These are phyloP conservation scores for Athalia cordata DNA, from an alignment of 2,888 invertebrate species.

Conservation along the genomic window DNA sequence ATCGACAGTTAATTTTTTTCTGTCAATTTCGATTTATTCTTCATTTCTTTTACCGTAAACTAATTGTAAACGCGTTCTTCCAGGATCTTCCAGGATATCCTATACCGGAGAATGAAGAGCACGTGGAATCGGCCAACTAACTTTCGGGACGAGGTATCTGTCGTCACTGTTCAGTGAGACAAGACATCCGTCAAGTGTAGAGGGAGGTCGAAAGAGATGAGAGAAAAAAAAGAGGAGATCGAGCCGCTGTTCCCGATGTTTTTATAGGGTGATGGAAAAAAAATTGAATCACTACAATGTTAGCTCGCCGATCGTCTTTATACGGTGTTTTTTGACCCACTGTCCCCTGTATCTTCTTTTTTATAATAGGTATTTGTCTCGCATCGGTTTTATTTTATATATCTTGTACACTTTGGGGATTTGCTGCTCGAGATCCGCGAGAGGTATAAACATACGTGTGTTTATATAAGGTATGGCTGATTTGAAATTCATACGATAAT, in stretches of 20 bases:
- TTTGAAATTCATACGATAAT: not conserved
- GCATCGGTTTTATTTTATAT: too few species aligned
- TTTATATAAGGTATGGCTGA: not conserved
- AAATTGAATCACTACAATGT: constrained; percentile 8
- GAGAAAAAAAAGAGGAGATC: constrained; percentile 38
- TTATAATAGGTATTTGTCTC: too few species aligned
- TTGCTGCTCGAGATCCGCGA: too few species aligned
- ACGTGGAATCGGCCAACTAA: too few species aligned
- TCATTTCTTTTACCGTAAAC: too few species aligned
- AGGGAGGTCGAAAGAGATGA: constrained; percentile 41
- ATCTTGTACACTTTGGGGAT: too few species aligned
- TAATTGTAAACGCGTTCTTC: too few species aligned
- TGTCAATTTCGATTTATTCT: too few species aligned
- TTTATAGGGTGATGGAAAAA: constrained; percentile 9
- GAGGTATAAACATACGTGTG: too few species aligned
- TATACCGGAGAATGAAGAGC: too few species aligned
- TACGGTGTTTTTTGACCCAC: not conserved
- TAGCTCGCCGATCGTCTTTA: not conserved
- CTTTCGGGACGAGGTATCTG: constrained; percentile 51
- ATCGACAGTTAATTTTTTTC: too few species aligned
- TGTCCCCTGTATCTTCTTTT: not conserved
- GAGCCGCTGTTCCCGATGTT: not conserved
- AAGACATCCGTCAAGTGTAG: constrained; percentile 60
- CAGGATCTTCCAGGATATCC: too few species aligned
- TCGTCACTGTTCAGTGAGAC: constrained; percentile 60